Conservation (phyloP, 2,888 invertebrate genomes). For the Drosophila macrospina region DNA sequence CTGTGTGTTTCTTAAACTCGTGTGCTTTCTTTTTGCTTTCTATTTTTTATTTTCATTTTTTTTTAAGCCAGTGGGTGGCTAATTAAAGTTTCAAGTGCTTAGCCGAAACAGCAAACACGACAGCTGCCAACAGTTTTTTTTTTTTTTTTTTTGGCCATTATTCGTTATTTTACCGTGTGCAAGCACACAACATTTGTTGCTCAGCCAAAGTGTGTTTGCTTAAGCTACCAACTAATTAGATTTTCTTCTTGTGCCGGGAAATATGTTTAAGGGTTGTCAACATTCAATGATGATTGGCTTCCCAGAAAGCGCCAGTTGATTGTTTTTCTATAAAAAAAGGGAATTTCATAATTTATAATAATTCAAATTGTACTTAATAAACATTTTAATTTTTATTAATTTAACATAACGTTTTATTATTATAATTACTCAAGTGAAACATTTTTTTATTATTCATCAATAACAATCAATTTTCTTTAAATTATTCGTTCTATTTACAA, state of each 20-base stretch:
- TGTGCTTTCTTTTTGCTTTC: too few species aligned
- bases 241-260: conserved; percentile 27
- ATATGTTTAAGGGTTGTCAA: conserved; percentile 9
- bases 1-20: too few species aligned
- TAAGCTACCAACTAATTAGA: conserved; percentile 52
- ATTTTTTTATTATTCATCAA: too few species aligned
- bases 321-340: too few species aligned
- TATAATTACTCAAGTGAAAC: too few species aligned
- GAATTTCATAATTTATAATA: too few species aligned
- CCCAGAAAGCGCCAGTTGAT: neutral
- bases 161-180: conserved; percentile 34
- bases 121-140: conserved; percentile 47
- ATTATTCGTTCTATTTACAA: too few species aligned
- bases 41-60: conserved; percentile 1
- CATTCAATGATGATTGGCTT: conserved; percentile 11
- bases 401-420: too few species aligned
- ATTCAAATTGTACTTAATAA: too few species aligned
- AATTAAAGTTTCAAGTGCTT: conserved; percentile 75
- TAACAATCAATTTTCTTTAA: too few species aligned
- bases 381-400: too few species aligned
- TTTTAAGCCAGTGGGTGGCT: conserved; percentile 43
- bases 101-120: conserved; percentile 39
- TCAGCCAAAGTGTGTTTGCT: conserved; percentile 42
- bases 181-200: conserved; percentile 25
- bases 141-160: conserved; percentile 58